Conservation (phyloP, 2,888 invertebrate genomes). For the Thymelicus lineola region DNA sequence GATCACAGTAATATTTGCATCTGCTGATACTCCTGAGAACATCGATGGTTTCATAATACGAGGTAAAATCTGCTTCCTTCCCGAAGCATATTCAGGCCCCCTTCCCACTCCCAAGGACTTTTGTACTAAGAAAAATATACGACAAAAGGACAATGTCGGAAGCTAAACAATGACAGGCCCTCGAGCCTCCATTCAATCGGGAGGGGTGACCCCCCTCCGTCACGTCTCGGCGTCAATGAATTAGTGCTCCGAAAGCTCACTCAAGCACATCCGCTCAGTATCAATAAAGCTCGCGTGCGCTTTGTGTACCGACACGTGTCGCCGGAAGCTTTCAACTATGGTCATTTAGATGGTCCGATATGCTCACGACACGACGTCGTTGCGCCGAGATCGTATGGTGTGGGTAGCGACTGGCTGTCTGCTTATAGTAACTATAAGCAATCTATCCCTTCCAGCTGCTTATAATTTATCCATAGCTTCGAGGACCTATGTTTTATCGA, state of each 20-base stretch:
- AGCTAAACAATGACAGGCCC: neutral
- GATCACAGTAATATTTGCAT: too few species aligned
- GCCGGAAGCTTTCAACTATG: conserved; percentile 1
- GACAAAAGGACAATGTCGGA: conserved; percentile 1
- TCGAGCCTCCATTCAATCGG: neutral
- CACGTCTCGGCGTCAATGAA: conserved; percentile 23
- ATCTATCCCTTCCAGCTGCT: too few species aligned
- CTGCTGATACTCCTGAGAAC: too few species aligned
- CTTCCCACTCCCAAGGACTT: neutral
- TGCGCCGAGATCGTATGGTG: neutral
- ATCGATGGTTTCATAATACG: neutral
- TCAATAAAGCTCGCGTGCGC: conserved; percentile 23
- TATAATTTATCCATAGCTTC: too few species aligned
- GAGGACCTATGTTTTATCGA: too few species aligned
- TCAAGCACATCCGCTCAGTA: conserved; percentile 18
- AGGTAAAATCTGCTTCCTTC: neutral
- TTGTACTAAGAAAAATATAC: neutral
- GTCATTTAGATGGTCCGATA: neutral
- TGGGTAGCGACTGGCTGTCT: too few species aligned
- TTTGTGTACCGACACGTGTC: conserved; percentile 13
- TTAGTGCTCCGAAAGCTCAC: conserved; percentile 19
- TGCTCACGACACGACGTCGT: neutral
- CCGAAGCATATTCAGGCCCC: neutral
- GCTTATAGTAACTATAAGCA: too few species aligned
- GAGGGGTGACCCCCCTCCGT: neutral